Evolutionary conservation across 2,888 invertebrate species (phyloP), one percentile per base, ranked within the genome.

Genomic region (Watsonalla binaria): DNA sequence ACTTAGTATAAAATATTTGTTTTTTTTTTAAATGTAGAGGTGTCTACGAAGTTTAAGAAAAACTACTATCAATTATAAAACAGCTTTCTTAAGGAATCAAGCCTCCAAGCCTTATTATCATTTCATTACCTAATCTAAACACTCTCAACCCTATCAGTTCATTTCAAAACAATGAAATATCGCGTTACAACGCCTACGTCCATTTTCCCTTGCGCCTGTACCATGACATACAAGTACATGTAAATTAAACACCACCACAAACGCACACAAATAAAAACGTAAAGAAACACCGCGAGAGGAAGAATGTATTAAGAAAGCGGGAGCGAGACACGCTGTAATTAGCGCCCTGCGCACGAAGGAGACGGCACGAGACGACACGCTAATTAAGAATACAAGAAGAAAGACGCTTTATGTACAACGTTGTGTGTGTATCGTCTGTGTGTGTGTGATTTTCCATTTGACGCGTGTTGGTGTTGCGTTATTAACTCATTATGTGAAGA

Each of bases 381-480:
- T 93, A 93, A 93, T 93, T 93, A 93, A 93, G 93, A 93, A 93
- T 93, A 92, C 92, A 86, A 91, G 93, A 93, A 93, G 93, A 92
- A 93, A 93, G 86, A 86, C 92, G 82, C 89, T 86, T 86, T 88
- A 90, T 86, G 83, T 89, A 86, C 90, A 74, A 70, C 66, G 62
- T 69, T 49, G 49, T 48, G 49, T 7, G 48, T 48, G 49, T 39
- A 67, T 62, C 74, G 71, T 70, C 59, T 54, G 61, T 68, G 85
- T 84, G 78, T 76, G 78, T 51, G 82, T 65, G 73, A 77, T 81
- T 83, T 84, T 82, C 82, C 83, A 76, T 80, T 79, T 78, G 78
- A 65, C 70, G 66, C 69, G 80, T 74, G 77, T 74, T 66, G 76
- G 75, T 83, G 68, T 80, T 86, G 88, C 80, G 84, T 88, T 90